Evolutionary conservation across 2,888 invertebrate genomes (phyloP), one percentile per base, ranked within the genome.

Genomic region (Pristionchus japonicus): DNA sequence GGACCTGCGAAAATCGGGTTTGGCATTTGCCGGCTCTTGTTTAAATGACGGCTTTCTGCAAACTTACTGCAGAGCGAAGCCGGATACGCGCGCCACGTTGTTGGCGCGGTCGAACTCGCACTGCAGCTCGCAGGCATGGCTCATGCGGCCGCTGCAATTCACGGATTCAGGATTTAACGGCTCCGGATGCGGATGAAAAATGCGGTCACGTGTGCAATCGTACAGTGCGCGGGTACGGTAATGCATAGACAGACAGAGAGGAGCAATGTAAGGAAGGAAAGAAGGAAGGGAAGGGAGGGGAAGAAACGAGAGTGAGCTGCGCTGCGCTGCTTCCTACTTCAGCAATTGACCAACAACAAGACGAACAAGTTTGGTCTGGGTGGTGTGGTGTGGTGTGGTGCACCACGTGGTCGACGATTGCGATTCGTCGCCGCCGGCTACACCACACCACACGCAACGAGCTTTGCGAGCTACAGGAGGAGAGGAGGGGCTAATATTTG

Each of bases 81-180:
- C 87, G 80, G 77, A 57, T 37, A 87, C 87, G 49, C 87, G 49
- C 1, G 87, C 87, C 40, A 80, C 61, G 37, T 40, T 34, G 3
- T 40, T 80, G 77, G 40, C 89, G 11, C 80, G 67, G 47, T 91
- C 91, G 89, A 94, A 94, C 82, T 94, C 93, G 89, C 94, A 94
- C 49, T 92, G 90, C 70, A 94, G 90, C 85, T 93, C 93, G 89
- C 93, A 94, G 3, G 94, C 91, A 57, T 88, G 88, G 52, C 77
- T 88, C 89, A 89, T 89, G 67, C 84, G 57, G 43, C 82, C 88
- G 86, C 86, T 87, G 67, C 20, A 86, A 82, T 11, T n/a, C 4
- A n/a, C 49, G 82, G 31, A 37, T 34, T 20, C 6, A 31, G 0
- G 31, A 52, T 83, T 52, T 83, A 20, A 11, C 82, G 82, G 82